phyloP scores from a whole-genome alignment of 1,140 invertebrate genomes.

The Apis laboriosa region DNA sequence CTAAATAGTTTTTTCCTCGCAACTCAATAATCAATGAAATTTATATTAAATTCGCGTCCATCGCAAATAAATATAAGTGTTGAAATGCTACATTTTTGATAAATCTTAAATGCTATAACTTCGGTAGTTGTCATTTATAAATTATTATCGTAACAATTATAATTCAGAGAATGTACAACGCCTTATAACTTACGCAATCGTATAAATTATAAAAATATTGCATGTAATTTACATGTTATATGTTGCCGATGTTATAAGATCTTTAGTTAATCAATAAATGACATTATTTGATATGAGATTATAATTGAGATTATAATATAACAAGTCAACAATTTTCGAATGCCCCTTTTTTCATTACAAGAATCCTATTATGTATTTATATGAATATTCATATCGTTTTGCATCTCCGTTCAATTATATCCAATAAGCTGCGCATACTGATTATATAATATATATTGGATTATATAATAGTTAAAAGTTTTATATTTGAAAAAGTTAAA shows the following conservation, averaged over 20 bases:
- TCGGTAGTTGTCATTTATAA: slow-evolving; percentile 57
- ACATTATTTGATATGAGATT: slow-evolving; percentile 38
- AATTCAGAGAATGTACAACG: slow-evolving; percentile 48
- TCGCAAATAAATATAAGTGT: slow-evolving; percentile 18
- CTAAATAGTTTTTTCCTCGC: not conserved
- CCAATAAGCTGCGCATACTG: not conserved
- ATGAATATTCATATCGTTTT: not conserved
- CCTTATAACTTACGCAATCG: slow-evolving; percentile 43
- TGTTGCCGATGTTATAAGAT: slow-evolving; percentile 32
- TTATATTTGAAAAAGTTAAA: too few relatives aligned
- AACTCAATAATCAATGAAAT: not conserved
- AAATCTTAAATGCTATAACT: slow-evolving; percentile 45
- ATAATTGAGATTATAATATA: slow-evolving; percentile 21
- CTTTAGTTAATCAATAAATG: not conserved
- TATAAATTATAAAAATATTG: slow-evolving; percentile 41
- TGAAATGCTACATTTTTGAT: not conserved
- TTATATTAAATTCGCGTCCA: slow-evolving; percentile 44
- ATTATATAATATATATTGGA: too few relatives aligned
- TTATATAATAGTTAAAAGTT: too few relatives aligned
- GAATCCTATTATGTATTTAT: not conserved
- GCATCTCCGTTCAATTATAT: too few relatives aligned
- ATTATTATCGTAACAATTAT: slow-evolving; percentile 53
- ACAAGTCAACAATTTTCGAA: too few relatives aligned
- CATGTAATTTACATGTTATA: slow-evolving; percentile 50
- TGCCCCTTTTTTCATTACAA: not conserved